Conservation (phyloP, 2,113 vertebrate genomes). For the Gymnobelideus leadbeateri region DNA sequence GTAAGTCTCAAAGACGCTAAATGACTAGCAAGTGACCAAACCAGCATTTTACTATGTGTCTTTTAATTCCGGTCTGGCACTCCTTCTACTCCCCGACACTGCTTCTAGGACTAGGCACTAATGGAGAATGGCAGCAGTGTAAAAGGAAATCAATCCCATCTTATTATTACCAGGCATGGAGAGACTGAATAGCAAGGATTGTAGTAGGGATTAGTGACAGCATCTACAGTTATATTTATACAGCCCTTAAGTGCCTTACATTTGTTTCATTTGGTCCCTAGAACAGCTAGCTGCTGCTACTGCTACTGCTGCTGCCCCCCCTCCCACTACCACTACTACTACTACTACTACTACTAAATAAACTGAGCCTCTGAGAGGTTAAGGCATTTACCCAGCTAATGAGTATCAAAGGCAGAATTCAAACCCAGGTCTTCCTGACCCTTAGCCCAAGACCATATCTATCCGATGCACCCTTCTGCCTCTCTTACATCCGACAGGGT, state of each 20-base stretch:
- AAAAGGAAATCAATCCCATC: background rate
- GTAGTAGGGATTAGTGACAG: background rate
- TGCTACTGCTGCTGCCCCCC: background rate
- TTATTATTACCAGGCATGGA: background rate
- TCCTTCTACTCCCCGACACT: background rate
- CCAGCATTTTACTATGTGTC: background rate
- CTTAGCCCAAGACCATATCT: background rate
- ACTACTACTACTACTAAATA: background rate
- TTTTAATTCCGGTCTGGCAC: background rate
- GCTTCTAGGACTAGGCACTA: background rate
- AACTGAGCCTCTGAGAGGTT: background rate
- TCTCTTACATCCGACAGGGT: background rate
- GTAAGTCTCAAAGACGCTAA: background rate
- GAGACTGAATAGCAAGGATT: background rate
- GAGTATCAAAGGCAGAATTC: background rate
- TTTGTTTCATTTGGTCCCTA: background rate
- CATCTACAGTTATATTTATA: background rate
- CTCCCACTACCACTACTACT: too few species aligned
- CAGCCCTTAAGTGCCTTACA: background rate
- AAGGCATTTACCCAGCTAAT: background rate
- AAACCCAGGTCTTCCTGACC: background rate
- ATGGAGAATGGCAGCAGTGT: background rate
- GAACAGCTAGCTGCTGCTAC: background rate
- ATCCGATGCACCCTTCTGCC: background rate
- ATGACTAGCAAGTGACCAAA: background rate